These are phyloP conservation scores for Enteromius fasciolatus DNA, from an alignment of 2,797 vertebrate species.

Conservation along the genomic window DNA sequence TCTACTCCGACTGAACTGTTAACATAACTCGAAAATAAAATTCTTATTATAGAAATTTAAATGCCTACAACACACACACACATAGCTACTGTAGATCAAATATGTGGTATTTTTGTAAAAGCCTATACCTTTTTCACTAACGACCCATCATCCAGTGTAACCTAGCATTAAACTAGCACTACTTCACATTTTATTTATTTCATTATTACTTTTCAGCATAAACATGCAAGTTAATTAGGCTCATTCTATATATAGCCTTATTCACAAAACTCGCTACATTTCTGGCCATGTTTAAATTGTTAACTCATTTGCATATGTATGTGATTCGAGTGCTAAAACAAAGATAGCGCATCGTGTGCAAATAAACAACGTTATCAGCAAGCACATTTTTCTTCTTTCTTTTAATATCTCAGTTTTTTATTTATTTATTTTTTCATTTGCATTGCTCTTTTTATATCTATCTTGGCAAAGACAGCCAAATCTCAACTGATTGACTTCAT, in stretches of 20 bases:
- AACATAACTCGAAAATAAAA: no score
- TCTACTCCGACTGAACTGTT: no score
- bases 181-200: background rate
- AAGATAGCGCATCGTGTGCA: background rate
- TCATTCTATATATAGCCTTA: background rate
- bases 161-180: background rate
- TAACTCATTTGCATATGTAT: background rate
- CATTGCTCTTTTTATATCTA: constrained; percentile 19
- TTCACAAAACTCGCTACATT: background rate
- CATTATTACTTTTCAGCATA: background rate
- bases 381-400: background rate
- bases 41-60: no score
- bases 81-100: background rate
- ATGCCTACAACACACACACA: no score
- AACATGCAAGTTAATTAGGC: background rate
- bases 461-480: constrained; percentile 32
- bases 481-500: constrained; percentile 26
- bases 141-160: background rate
- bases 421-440: constrained; percentile 1
- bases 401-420: background rate
- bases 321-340: background rate
- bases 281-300: background rate
- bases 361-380: background rate
- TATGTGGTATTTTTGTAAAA: background rate
- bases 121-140: background rate